These are phyloP conservation scores for Bovichtus variegatus DNA, from an alignment of 2,797 vertebrate genomes.

Conservation along the genomic window DNA sequence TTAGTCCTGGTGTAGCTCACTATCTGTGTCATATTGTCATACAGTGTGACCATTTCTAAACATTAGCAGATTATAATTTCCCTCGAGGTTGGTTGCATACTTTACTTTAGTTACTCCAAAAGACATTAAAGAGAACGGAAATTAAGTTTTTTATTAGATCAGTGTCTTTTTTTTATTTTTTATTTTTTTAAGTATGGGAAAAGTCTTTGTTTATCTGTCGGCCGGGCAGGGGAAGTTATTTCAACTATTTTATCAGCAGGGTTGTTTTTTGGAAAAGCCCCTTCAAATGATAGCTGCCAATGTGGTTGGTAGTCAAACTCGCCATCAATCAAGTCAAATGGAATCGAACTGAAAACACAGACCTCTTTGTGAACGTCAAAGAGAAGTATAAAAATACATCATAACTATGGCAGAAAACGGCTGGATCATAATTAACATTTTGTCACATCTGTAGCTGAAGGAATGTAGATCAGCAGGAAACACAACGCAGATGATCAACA, in stretches of 20 bases:
- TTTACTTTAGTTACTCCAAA: too few relatives aligned
- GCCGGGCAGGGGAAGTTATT: constrained; percentile 10
- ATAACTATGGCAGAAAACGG: background rate
- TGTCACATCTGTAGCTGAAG: background rate
- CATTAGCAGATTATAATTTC: too few relatives aligned
- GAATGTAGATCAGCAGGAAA: constrained; percentile 50
- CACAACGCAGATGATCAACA: constrained; percentile 74
- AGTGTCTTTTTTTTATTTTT: too few relatives aligned
- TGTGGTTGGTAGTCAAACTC: background rate
- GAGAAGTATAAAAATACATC: background rate
- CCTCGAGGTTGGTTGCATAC: too few relatives aligned
- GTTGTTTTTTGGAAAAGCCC: background rate
- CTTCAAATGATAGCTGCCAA: background rate
- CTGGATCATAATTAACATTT: background rate
- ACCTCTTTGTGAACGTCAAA: background rate
- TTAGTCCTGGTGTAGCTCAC: too few relatives aligned
- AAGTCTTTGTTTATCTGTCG: constrained; percentile 25
- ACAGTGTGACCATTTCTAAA: too few relatives aligned
- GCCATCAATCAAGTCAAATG: too few relatives aligned
- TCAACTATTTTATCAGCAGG: constrained; percentile 27
- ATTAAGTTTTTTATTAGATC: too few relatives aligned
- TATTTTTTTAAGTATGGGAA: background rate
- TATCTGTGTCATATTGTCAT: too few relatives aligned
- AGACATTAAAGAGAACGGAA: background rate
- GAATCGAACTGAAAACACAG: constrained; percentile 3